Base-by-base conservation (phyloP, 23 tunicate species). In the Phallusia fumigata region DNA sequence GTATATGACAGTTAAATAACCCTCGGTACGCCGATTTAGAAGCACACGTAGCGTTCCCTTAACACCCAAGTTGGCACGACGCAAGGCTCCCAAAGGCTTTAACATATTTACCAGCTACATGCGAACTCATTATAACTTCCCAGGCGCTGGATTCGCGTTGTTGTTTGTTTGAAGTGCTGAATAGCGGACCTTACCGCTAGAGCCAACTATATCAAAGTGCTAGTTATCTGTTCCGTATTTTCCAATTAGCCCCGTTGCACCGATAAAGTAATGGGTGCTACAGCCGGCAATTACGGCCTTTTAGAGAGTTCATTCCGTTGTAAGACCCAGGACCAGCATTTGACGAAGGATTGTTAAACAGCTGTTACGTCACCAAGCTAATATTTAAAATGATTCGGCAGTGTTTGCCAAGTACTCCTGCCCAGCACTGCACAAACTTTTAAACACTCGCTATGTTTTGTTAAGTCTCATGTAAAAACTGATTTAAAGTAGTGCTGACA, bases 161-260 rank as follows among this genome's bases (percentile, higher is more conserved):
- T 58, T 58, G 69, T 24, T 58, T 21, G 26, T 58, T 58, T 58
- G 69, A 58, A 58, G 69, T 58, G 28, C 28, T 24, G 28, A 58
- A 24, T 24, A 58, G 69, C 13, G 26, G 11, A 24, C 69, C 28
- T 24, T 58, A 16, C 28, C 69, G 26, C 69, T 58, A 16, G 15
- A 21, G 69, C 47, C 47, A 40, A 40, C 28, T 58, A 24, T 58
- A 58, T 58, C 69, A 58, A 58, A 58, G 69, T 24, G 69, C 47
- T 40, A 40, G 47, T 40, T 40, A 40, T 40, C 47, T 40, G 8
- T 58, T 22, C 13, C 28, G 69, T 58, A 24, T 58, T 21, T 58
- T 58, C 69, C 28, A 58, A 58, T 58, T 58, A 58, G 69, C 69
- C 28, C 69, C 69, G 69, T 22, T 58, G 69, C 28, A 22, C 69